Conservation (phyloP, 2,113 vertebrate genomes). For the Eulemur rufifrons region DNA sequence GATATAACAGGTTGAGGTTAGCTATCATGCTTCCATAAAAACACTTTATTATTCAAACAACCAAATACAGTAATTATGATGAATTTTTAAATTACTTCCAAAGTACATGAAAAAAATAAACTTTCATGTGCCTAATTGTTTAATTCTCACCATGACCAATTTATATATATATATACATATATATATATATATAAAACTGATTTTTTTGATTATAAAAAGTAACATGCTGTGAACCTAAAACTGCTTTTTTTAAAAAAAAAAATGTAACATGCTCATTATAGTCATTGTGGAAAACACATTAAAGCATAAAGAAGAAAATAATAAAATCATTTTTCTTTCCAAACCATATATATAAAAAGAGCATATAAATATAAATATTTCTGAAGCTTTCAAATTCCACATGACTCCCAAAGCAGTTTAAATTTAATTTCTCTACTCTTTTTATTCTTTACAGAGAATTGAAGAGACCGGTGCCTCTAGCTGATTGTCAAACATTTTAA, state of each 20-base stretch:
- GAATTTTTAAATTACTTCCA: conserved; percentile 7
- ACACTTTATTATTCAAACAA: neutral
- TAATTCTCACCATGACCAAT: neutral
- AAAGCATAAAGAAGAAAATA: neutral
- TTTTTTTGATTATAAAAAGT: neutral
- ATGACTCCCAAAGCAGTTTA: neutral
- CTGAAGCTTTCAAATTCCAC: neutral
- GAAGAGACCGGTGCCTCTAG: neutral
- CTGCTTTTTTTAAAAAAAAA: neutral
- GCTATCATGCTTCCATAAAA: neutral
- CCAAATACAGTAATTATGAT: neutral
- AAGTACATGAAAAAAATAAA: neutral
- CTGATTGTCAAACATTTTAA: neutral
- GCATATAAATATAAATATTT: neutral
- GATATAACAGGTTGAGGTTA: neutral
- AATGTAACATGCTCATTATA: neutral
- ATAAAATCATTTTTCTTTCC: neutral
- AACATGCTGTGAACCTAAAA: neutral
- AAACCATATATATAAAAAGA: neutral
- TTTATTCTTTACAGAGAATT: neutral
- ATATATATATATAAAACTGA: neutral
- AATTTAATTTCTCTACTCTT: neutral
- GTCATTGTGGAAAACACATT: neutral
- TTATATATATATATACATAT: neutral
- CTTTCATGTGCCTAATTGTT: neutral